These are phyloP conservation scores for Mionectes macconnelli DNA, from an alignment of 2,113 vertebrate species.

Conservation along the genomic window DNA sequence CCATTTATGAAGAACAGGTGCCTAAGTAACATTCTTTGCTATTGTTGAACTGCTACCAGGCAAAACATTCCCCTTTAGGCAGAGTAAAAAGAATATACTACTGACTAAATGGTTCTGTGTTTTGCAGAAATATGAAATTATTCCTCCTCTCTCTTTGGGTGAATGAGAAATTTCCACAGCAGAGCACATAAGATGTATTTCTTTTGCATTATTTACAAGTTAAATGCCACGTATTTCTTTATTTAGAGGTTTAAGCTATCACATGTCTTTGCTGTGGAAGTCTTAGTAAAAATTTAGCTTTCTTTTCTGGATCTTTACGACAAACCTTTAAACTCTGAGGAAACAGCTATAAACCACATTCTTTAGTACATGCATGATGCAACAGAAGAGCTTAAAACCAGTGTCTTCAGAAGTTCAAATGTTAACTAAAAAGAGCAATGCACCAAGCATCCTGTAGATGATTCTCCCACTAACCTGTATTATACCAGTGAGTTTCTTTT, in stretches of 20 bases:
- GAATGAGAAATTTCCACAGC: neutral
- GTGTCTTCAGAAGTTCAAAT: neutral
- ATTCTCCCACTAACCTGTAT: neutral
- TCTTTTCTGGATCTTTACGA: neutral
- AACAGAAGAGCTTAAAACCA: neutral
- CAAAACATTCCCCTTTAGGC: neutral
- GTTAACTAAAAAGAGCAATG: neutral
- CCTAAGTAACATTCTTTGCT: neutral
- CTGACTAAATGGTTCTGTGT: neutral
- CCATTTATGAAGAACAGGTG: neutral
- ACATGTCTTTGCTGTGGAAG: neutral
- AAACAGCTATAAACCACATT: neutral
- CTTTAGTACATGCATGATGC: neutral
- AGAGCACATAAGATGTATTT: neutral
- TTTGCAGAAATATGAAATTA: neutral
- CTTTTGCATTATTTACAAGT: neutral
- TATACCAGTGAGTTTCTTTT: neutral
- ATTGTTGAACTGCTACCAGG: constrained; percentile 5
- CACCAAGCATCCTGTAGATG: neutral
- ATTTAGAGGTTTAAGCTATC: neutral
- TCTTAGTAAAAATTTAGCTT: neutral
- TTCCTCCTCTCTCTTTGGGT: neutral
- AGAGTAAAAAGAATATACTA: neutral
- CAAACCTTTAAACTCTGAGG: neutral
- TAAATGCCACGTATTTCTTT: neutral